Evolutionary conservation across 2,888 invertebrate genomes (phyloP).

Genomic region (Diloba caeruleocephala): DNA sequence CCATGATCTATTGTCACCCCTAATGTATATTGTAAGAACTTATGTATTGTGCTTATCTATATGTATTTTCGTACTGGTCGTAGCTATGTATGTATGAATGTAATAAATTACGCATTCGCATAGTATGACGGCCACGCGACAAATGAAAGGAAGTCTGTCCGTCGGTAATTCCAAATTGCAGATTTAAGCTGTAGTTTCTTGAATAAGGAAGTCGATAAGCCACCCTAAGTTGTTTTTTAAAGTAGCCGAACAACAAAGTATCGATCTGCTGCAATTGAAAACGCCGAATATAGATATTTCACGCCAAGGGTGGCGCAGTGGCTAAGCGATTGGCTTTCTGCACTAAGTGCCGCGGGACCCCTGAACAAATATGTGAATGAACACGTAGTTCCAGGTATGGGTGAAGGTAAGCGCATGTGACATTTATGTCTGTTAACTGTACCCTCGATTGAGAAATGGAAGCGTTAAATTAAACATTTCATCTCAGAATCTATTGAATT

Average conservation of each 20-base stretch:
- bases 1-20: slow-evolving; percentile 74
- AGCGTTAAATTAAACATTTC: too few species aligned
- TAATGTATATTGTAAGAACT: slow-evolving; percentile 46
- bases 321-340: too few species aligned
- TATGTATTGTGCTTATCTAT: slow-evolving; percentile 22
- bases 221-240: slow-evolving; percentile 31
- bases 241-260: slow-evolving; percentile 6
- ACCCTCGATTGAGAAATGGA: too few species aligned
- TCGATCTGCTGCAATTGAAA: slow-evolving; percentile 12
- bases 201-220: slow-evolving; percentile 21
- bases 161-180: slow-evolving; percentile 13
- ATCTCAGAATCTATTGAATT: too few species aligned
- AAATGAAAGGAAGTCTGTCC: slow-evolving; percentile 9
- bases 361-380: too few species aligned
- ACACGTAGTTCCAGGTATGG: too few species aligned
- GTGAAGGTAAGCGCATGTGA: too few species aligned
- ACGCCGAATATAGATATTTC: too few species aligned
- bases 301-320: too few species aligned
- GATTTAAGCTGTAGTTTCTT: slow-evolving; percentile 25
- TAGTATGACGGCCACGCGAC: slow-evolving; percentile 26
- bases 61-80: neutral
- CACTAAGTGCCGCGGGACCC: too few species aligned
- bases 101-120: slow-evolving; percentile 2
- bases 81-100: neutral
- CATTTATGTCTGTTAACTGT: too few species aligned